Conservation (phyloP, 2,797 vertebrate genomes). For the Zenarchopterus dispar region DNA sequence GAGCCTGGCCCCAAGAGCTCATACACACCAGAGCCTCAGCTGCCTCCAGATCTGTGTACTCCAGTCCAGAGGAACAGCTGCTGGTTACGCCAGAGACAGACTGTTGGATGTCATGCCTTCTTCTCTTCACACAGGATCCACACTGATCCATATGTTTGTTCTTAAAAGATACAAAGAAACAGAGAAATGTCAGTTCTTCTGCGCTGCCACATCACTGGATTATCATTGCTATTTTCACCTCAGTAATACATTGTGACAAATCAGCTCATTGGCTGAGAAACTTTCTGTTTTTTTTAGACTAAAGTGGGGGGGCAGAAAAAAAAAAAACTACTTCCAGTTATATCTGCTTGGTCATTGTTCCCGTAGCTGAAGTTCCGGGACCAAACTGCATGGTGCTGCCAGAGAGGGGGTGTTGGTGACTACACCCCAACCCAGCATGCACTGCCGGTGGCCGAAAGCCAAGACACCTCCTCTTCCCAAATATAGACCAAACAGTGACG, state of each 20-base stretch:
- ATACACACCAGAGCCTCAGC: conserved; percentile 96
- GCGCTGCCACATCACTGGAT: not conserved
- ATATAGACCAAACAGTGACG: conserved; percentile 82
- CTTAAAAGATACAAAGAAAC: conserved; percentile 67
- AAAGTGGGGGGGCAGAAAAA: too few species aligned
- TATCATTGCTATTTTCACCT: not conserved
- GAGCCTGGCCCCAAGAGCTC: conserved; percentile 94
- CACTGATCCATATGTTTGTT: conserved; percentile 85
- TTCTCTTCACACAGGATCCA: conserved; percentile 85
- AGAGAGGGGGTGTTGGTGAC: conserved; percentile 58
- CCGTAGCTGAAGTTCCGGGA: conserved; percentile 34
- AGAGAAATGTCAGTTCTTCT: not conserved
- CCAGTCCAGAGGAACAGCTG: conserved; percentile 66
- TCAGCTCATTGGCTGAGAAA: conserved; percentile 3
- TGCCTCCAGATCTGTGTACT: conserved; percentile 95
- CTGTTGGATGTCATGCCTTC: conserved; percentile 89
- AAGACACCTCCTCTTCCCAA: conserved; percentile 80
- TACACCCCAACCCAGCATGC: conserved; percentile 69
- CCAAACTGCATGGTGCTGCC: conserved; percentile 41
- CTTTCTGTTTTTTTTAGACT: too few species aligned
- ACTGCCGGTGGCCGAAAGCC: conserved; percentile 62
- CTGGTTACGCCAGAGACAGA: conserved; percentile 73
- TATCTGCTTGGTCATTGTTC: conserved; percentile 44
- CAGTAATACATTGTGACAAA: not conserved
- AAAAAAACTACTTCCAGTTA: conserved; percentile 20